These are phyloP conservation scores for Lumbricus terrestris DNA, from an alignment of 2,888 invertebrate species.

Conservation along the genomic window DNA sequence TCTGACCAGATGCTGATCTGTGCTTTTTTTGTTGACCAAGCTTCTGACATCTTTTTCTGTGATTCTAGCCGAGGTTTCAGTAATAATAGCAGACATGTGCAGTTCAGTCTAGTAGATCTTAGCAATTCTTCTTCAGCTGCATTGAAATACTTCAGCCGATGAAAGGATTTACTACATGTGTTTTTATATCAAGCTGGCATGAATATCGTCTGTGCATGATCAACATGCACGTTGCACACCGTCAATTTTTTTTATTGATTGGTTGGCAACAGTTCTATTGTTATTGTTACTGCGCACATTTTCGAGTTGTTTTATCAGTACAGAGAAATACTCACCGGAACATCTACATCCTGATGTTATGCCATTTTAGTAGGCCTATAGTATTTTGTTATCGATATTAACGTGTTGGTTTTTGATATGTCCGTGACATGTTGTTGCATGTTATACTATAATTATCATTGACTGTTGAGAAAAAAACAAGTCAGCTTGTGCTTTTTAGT, in stretches of 20 bases:
- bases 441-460: background rate
- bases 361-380: background rate
- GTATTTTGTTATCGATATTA: background rate
- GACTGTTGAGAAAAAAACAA: background rate
- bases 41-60: background rate
- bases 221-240: background rate
- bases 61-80: constrained; percentile 3
- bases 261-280: background rate
- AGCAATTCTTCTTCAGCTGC: background rate
- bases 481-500: background rate
- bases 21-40: background rate
- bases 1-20: background rate
- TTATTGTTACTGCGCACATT: background rate
- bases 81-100: no score
- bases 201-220: background rate
- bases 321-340: background rate
- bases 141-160: background rate
- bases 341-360: background rate
- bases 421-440: no score
- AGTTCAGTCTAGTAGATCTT: background rate
- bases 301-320: background rate
- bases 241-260: background rate
- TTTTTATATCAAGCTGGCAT: background rate
- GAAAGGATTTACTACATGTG: background rate
- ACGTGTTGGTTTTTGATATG: background rate